These are phyloP conservation scores for Upupa epops DNA, from an alignment of 2,113 vertebrate genomes.

Conservation along the genomic window DNA sequence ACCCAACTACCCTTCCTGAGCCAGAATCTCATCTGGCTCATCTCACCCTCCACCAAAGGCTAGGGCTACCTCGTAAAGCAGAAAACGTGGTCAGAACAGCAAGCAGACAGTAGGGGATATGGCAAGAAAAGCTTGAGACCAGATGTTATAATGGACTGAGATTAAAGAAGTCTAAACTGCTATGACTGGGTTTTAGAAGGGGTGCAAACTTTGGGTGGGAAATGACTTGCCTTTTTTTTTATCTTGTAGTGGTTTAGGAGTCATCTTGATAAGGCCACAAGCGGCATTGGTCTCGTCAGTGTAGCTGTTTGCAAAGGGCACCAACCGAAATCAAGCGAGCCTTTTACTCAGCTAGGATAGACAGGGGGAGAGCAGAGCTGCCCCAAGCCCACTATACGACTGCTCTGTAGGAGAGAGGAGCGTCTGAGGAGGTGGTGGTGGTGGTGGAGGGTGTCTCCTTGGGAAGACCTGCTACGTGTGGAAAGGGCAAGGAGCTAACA, in stretches of 20 bases:
- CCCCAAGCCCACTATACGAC: neutral
- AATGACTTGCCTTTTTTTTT: slow-evolving; percentile 25
- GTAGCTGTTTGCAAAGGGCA: neutral
- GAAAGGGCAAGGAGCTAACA: slow-evolving; percentile 35
- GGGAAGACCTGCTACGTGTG: slow-evolving; percentile 57
- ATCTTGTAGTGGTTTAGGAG: slow-evolving; percentile 21
- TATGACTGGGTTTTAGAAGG: neutral
- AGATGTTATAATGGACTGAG: slow-evolving; percentile 18
- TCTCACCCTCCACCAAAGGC: slow-evolving; percentile 37
- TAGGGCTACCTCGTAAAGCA: slow-evolving; percentile 11
- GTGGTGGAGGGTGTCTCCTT: slow-evolving; percentile 35
- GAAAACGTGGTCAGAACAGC: slow-evolving; percentile 25
- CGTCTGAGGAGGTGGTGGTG: neutral
- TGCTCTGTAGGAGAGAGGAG: slow-evolving; percentile 9
- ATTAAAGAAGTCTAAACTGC: slow-evolving; percentile 5
- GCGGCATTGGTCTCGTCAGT: slow-evolving; percentile 34
- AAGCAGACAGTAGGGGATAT: slow-evolving; percentile 30
- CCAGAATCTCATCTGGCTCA: neutral
- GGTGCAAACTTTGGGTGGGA: neutral
- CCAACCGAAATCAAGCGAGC: neutral
- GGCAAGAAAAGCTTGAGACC: slow-evolving; percentile 31
- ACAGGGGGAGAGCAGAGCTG: slow-evolving; percentile 14
- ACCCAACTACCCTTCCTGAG: neutral
- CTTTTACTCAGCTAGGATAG: neutral
- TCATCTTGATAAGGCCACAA: slow-evolving; percentile 70